Evolutionary conservation across 1,140 invertebrate genomes (phyloP).

Genomic region (Leptopilina clavipes): DNA sequence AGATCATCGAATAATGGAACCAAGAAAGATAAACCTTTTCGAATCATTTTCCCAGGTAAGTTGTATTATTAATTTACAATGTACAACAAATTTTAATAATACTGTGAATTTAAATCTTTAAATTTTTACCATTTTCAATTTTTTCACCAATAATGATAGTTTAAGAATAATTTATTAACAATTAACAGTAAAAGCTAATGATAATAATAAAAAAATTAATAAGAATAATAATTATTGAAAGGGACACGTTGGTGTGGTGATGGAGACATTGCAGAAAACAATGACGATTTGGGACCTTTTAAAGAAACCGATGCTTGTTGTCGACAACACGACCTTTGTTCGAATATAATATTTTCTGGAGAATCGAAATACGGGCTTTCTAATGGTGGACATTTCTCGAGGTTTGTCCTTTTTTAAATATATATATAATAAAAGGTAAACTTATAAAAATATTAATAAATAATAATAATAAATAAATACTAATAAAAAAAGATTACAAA

Average conservation of each 20-base stretch:
- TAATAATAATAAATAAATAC: neutral
- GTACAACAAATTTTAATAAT: too few species aligned
- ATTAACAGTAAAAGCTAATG: too few species aligned
- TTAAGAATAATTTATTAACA: too few species aligned
- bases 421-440: too few species aligned
- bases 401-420: slow-evolving; percentile 3
- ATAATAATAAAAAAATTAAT: neutral
- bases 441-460: neutral
- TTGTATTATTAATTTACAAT: neutral
- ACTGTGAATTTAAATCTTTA: too few species aligned
- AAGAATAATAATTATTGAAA: neutral
- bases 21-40: neutral
- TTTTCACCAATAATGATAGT: too few species aligned
- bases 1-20: neutral
- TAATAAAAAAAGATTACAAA: neutral
- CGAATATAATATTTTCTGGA: slow-evolving; percentile 21
- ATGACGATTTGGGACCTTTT: slow-evolving; percentile 43
- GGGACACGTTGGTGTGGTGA: slow-evolving; percentile 47
- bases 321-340: slow-evolving; percentile 42
- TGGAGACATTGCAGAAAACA: slow-evolving; percentile 39
- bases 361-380: slow-evolving; percentile 40
- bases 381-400: slow-evolving; percentile 38
- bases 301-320: slow-evolving; percentile 41
- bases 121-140: too few species aligned
- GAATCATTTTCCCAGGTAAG: slow-evolving; percentile 15